Percentiles rank a stretch among this genome's conserved stretches.
Conservation (phyloP, 2,797 vertebrate species). For the Notolabrus celidotus region DNA sequence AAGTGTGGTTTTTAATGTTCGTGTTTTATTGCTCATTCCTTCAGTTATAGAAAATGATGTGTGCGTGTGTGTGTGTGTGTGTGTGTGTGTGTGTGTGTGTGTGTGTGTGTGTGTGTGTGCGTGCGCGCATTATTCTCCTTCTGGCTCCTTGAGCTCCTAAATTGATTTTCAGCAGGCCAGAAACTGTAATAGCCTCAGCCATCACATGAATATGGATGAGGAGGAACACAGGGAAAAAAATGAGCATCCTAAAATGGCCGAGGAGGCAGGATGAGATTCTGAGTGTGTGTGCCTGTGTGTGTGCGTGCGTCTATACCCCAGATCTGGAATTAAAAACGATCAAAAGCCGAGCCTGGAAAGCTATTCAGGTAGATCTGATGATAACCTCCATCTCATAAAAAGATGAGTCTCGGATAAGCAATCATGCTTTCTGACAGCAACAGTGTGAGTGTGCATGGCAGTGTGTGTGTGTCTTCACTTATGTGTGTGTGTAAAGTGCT, state of each 20-base stretch:
- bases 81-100: conserved; percentile 1
- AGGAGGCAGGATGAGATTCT: conserved; percentile 62
- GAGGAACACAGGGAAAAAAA: conserved; percentile 53
- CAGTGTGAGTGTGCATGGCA: conserved; percentile 83
- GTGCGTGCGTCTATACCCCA: conserved; percentile 26
- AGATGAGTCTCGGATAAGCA: conserved; percentile 94
- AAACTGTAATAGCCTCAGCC: conserved; percentile 62
- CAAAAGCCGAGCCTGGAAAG: conserved; percentile 77
- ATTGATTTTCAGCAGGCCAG: conserved; percentile 75
- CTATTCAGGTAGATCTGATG: conserved; percentile 84
- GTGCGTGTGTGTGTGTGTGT: not conserved
- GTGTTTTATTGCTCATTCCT: not conserved
- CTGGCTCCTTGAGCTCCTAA: conserved; percentile 57
- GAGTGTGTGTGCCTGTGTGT: conserved; percentile 39
- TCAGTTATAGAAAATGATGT: conserved; percentile 11
- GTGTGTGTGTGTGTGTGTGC: not conserved
- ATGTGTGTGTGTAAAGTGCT: conserved; percentile 24
- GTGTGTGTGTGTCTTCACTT: conserved; percentile 19
- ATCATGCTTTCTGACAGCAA: conserved; percentile 89
- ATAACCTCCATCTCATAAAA: conserved; percentile 85
- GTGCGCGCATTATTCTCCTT: conserved; percentile 27
- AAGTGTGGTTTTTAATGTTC: conserved; percentile 2
- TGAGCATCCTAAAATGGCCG: conserved; percentile 62
- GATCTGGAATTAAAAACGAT: conserved; percentile 83
- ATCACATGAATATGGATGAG: conserved; percentile 81